Evolutionary conservation across 2,797 vertebrate genomes (phyloP).

Genomic region (Pangasius djambal): DNA sequence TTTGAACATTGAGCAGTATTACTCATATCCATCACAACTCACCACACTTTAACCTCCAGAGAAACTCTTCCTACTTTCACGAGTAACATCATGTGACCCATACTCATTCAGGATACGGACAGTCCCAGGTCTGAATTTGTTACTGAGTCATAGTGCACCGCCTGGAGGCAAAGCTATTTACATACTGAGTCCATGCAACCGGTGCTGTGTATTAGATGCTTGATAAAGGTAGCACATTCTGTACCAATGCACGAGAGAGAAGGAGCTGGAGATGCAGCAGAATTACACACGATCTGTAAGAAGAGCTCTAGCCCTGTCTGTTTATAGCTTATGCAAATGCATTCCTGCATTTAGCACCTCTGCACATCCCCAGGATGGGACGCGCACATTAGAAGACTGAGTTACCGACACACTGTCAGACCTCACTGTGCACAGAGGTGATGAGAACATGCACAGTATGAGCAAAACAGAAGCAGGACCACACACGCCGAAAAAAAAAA

Average conservation of each 20-base stretch:
- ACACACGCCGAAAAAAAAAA: not conserved
- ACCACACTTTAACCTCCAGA: not conserved
- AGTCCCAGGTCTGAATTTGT: not conserved
- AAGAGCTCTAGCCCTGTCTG: constrained; percentile 10
- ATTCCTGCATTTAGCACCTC: constrained; percentile 39
- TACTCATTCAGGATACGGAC: not conserved
- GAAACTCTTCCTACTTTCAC: not conserved
- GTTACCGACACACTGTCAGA: constrained; percentile 19
- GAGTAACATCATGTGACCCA: not conserved
- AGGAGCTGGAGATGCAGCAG: constrained; percentile 4
- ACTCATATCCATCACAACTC: no score
- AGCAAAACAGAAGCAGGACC: not conserved
- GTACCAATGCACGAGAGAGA: not conserved
- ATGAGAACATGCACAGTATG: constrained; percentile 10
- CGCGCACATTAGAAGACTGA: not conserved
- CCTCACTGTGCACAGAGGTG: constrained; percentile 7
- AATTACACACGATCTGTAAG: constrained; percentile 30
- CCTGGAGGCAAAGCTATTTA: not conserved
- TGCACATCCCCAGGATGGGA: constrained; percentile 1
- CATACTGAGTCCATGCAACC: constrained; percentile 6
- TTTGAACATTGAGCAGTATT: not conserved
- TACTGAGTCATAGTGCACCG: not conserved
- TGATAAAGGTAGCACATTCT: not conserved
- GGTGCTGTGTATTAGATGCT: not conserved
- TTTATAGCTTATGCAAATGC: constrained; percentile 46